These are phyloP conservation scores for Therioaphis trifolii DNA, from an alignment of 2,888 invertebrate species.

Conservation along the genomic window DNA sequence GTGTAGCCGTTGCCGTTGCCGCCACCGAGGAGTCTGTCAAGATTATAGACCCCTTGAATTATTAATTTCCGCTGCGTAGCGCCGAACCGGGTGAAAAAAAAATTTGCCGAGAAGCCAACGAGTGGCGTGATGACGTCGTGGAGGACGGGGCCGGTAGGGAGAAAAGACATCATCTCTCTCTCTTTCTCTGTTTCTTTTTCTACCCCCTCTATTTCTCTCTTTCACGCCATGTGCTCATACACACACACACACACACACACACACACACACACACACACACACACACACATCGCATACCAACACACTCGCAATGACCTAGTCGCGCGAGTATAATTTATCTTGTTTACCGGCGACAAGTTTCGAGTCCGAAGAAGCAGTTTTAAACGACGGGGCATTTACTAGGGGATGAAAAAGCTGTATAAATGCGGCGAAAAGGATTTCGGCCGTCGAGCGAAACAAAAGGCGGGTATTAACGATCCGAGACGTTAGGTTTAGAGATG, in stretches of 20 bases:
- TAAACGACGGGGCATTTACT: slow-evolving; percentile 50
- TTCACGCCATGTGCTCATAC: too few species aligned
- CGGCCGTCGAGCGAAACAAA: slow-evolving; percentile 57
- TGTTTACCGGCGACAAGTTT: slow-evolving; percentile 62
- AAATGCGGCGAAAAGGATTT: slow-evolving; percentile 50
- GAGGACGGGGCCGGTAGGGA: background rate
- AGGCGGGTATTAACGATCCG: slow-evolving; percentile 59
- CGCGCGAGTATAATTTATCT: slow-evolving; percentile 57
- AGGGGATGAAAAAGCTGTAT: slow-evolving; percentile 31
- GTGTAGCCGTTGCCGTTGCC: background rate
- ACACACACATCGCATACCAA: background rate
- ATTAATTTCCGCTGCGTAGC: slow-evolving; percentile 13
- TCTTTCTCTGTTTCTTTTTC: too few species aligned
- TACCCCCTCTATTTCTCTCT: too few species aligned
- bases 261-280: background rate
- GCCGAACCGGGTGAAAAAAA: background rate
- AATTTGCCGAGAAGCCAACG: slow-evolving; percentile 31
- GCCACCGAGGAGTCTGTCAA: slow-evolving; percentile 30
- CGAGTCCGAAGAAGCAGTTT: slow-evolving; percentile 57
- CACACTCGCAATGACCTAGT: slow-evolving; percentile 18
- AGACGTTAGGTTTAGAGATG: slow-evolving; percentile 57
- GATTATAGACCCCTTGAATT: slow-evolving; percentile 52
- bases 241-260: background rate
- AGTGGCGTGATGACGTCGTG: background rate
- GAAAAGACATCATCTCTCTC: background rate